Base-by-base conservation (phyloP, 1,140 invertebrate species). In the Vanessa tameamea region DNA sequence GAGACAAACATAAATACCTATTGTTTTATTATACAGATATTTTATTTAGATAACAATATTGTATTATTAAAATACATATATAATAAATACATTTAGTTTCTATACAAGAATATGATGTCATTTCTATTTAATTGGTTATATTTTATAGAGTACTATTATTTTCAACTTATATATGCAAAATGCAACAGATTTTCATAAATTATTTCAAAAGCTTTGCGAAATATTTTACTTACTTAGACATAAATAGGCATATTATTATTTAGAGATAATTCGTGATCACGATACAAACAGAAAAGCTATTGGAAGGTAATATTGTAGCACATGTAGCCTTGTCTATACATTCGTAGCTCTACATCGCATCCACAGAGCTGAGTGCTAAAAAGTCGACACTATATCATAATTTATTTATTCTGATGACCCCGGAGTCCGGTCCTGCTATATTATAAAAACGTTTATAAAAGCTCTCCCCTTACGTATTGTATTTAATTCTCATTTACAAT, bases 321-420 rank as follows among this genome's bases (percentile, higher is more conserved):
- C 13, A 13, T 1, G 67, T 26, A 31, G 72, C n/a, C 81, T 5
- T 69, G 13, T 87, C 86, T 86, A 78, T 14, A 47, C 14, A 12
- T 31, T 69, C 20, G 6, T 2, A 86, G 76, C 75, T 85, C 85
- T 87, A 65, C 75, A 57, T n/a, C 63, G 67, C 78, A 75, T 80
- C 80, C 67, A 79, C 86, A 84, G 82, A 77, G 84, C 75, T 73
- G 78, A 76, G 72, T 69, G 78, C 77, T 82, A 87, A 87, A 87
- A 83, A 81, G 81, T 72, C 73, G 79, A 77, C 85, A 87, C 87
- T 90, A 89, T 87, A 89, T 92, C 90, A 92, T 90, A 92, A 92
- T 92, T 92, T 91, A 92, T 90, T 90, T 87, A 87, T 90, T 75
- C 85, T 81, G 88, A 86, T 90, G 90, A 90, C 88, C 88, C 83